A percentile compares a stretch with the other conserved stretches of the same genome.
Evolutionary conservation across 2,113 vertebrate genomes (phyloP).

Genomic region (Atherinomorus stipes): DNA sequence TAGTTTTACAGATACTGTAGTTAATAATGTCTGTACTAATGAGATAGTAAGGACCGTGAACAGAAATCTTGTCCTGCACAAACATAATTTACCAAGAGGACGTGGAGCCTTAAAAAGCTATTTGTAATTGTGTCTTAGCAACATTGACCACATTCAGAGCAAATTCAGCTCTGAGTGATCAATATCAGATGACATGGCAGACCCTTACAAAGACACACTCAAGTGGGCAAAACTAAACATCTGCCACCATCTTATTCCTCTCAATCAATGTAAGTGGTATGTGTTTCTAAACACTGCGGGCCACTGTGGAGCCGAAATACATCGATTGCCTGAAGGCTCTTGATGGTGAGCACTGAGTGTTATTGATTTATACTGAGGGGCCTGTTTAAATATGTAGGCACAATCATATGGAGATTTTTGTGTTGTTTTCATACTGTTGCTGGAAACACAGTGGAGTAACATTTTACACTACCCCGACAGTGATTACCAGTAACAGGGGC

Average conservation of each 20-base stretch:
- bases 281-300: constrained; percentile 60
- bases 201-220: constrained; percentile 52
- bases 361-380: constrained; percentile 68
- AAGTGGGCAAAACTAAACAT: constrained; percentile 61
- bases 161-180: constrained; percentile 48
- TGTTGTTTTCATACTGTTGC: constrained; percentile 44
- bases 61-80: constrained; percentile 3
- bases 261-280: constrained; percentile 68
- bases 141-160: constrained; percentile 42
- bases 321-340: constrained; percentile 60
- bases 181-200: constrained; percentile 58
- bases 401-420: constrained; percentile 45
- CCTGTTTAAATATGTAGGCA: constrained; percentile 58
- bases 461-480: constrained; percentile 37
- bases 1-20: background rate
- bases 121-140: constrained; percentile 28
- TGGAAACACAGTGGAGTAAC: constrained; percentile 45
- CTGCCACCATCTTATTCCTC: constrained; percentile 58
- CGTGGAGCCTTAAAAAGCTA: constrained; percentile 35
- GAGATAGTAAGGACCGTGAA: background rate
- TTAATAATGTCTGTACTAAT: background rate
- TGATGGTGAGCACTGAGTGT: constrained; percentile 54
- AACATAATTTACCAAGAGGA: background rate
- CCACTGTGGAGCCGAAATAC: constrained; percentile 43
- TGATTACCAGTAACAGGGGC: constrained; percentile 41